phyloP scores from a whole-genome alignment of 30 jellyfish, hydroid and myxozoan species.

The Clytia hemisphaerica region DNA sequence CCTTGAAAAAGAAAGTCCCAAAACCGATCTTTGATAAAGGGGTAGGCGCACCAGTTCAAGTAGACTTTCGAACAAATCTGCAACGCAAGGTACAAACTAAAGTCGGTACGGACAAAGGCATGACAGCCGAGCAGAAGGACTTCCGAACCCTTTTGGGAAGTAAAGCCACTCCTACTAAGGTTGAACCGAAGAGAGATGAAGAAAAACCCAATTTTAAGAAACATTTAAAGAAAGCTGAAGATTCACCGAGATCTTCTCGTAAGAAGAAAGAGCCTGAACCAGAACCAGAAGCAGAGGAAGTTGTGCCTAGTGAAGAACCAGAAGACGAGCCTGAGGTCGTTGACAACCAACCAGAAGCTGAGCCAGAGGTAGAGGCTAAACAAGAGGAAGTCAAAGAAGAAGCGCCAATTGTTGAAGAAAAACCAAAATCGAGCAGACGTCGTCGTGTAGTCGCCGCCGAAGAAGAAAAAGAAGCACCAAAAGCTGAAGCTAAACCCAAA shows the following conservation, averaged over 20 bases:
- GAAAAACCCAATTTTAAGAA: slow-evolving; percentile 36
- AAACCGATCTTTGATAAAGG: slow-evolving; percentile 34
- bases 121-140: slow-evolving; percentile 80
- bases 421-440: not conserved
- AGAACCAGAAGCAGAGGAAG: not conserved
- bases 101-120: slow-evolving; percentile 26
- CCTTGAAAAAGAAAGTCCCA: slow-evolving; percentile 47
- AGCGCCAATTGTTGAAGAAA: slow-evolving; percentile 42
- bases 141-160: slow-evolving; percentile 59
- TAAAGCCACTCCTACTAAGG: slow-evolving; percentile 38
- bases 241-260: slow-evolving; percentile 1
- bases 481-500: not conserved
- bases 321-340: not conserved
- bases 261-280: slow-evolving; percentile 13
- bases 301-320: slow-evolving; percentile 15
- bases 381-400: slow-evolving; percentile 16
- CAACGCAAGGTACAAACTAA: slow-evolving; percentile 47
- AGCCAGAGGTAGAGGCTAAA: slow-evolving; percentile 16
- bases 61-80: slow-evolving; percentile 64
- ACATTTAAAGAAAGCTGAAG: slow-evolving; percentile 17
- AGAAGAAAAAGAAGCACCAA: not conserved
- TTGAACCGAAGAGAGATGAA: slow-evolving; percentile 29
- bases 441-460: not conserved
- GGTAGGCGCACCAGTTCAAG: slow-evolving; percentile 52
- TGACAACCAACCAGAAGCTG: slow-evolving; percentile 21